phyloP scores from a whole-genome alignment of 2,113 vertebrate genomes.

The Tragulus kanchil region DNA sequence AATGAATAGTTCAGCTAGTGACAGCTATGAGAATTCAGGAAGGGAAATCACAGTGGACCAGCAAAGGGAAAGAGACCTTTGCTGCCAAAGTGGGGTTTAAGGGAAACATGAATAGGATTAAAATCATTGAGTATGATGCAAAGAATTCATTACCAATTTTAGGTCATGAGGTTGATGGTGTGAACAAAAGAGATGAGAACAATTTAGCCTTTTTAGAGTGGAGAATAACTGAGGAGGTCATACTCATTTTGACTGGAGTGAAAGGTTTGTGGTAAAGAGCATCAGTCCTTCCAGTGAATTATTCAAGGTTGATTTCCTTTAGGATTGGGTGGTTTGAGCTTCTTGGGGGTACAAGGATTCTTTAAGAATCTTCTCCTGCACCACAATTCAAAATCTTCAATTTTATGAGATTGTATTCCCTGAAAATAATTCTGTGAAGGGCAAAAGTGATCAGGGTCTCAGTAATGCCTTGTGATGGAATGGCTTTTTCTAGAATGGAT shows the following conservation, averaged over 20 bases:
- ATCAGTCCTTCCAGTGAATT: too few species aligned
- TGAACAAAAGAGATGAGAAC: background rate
- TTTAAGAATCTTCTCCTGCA: too few species aligned
- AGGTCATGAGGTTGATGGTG: background rate
- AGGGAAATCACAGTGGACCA: background rate
- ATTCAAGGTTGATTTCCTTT: too few species aligned
- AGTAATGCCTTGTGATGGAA: background rate
- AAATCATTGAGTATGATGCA: background rate
- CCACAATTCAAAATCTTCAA: background rate
- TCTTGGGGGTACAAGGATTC: too few species aligned
- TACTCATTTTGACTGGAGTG: background rate
- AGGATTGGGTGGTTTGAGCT: too few species aligned
- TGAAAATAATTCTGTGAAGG: background rate
- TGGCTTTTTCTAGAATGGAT: background rate
- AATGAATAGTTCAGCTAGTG: background rate
- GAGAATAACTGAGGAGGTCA: background rate
- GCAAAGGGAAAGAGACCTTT: background rate
- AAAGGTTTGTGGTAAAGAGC: background rate
- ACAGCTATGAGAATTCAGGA: slow-evolving; percentile 14
- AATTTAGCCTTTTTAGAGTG: background rate
- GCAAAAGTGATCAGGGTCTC: background rate
- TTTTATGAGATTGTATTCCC: background rate
- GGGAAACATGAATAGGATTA: background rate
- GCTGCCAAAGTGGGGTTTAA: background rate
- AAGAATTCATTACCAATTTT: background rate